Conservation (phyloP, 2,797 vertebrate species). For the Acipenser transmontanus region DNA sequence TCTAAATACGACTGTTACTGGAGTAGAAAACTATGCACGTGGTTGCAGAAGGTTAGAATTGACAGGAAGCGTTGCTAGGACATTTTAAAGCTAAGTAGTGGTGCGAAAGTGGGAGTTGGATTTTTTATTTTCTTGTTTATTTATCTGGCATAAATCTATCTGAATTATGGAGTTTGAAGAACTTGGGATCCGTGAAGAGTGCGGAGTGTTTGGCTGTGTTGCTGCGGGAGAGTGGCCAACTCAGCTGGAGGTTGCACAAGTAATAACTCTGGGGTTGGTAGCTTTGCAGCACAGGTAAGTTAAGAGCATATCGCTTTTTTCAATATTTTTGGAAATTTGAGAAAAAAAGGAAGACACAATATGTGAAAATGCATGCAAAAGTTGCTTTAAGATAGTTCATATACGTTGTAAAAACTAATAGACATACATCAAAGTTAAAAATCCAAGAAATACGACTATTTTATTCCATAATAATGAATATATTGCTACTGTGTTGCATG, state of each 20-base stretch:
- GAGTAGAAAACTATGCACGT: not conserved
- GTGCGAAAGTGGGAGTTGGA: no score
- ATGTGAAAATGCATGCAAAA: no score
- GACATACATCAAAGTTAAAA: no score
- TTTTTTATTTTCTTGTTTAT: no score
- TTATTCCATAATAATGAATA: no score
- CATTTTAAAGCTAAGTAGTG: no score
- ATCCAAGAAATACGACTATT: no score
- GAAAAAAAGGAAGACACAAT: no score
- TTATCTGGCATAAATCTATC: no score
- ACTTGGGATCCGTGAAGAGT: constrained; percentile 84
- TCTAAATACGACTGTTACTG: not conserved
- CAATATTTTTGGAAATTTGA: constrained; percentile 36
- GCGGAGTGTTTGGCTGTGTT: constrained; percentile 92
- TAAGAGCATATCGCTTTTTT: constrained; percentile 14
- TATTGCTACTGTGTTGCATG: no score
- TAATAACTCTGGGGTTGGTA: constrained; percentile 82
- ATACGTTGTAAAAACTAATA: no score
- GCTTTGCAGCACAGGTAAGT: constrained; percentile 90
- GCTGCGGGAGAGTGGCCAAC: constrained; percentile 87
- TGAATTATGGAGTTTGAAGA: constrained; percentile 83
- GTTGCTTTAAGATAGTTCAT: no score
- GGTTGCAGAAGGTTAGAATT: not conserved
- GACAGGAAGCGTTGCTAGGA: not conserved
- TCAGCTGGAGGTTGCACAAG: constrained; percentile 87